A percentile compares a stretch with the other conserved stretches of the same genome.
Conservation (phyloP, 2,113 vertebrate species). For the Podarcis cretensis region DNA sequence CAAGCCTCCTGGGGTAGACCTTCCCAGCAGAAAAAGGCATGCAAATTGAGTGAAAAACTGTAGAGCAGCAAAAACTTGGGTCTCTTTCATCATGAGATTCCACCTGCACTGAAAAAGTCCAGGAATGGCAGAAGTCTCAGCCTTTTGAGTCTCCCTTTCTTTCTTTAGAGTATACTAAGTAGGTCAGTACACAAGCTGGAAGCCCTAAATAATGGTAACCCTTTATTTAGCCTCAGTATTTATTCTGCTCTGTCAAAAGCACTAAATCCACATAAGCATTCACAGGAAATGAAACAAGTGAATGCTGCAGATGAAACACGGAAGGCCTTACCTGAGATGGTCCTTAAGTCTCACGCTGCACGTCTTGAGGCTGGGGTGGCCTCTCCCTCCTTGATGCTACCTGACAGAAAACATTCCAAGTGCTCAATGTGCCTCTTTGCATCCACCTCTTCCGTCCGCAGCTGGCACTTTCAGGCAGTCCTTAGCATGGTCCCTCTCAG, state of each 20-base stretch:
- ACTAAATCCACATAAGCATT: too few relatives aligned
- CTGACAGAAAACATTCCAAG: constrained; percentile 11
- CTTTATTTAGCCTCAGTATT: background rate
- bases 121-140: background rate
- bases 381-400: constrained; percentile 31
- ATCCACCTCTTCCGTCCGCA: background rate
- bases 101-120: background rate
- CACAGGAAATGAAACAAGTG: background rate
- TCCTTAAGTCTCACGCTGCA: constrained; percentile 56
- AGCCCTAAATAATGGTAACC: background rate
- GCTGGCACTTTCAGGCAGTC: fast-evolving
- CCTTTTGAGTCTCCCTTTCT: background rate
- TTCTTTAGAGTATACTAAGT: background rate
- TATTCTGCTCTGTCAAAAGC: background rate
- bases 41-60: background rate
- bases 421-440: background rate
- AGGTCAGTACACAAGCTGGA: background rate
- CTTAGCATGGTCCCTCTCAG: background rate
- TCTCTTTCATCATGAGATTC: background rate
- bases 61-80: background rate
- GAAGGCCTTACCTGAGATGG: constrained; percentile 52
- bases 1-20: background rate
- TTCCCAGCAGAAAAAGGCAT: background rate
- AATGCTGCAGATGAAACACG: background rate
- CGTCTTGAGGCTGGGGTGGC: constrained; percentile 49